Base-by-base conservation (phyloP, 2,797 vertebrate species). In the Vultur gryphus region DNA sequence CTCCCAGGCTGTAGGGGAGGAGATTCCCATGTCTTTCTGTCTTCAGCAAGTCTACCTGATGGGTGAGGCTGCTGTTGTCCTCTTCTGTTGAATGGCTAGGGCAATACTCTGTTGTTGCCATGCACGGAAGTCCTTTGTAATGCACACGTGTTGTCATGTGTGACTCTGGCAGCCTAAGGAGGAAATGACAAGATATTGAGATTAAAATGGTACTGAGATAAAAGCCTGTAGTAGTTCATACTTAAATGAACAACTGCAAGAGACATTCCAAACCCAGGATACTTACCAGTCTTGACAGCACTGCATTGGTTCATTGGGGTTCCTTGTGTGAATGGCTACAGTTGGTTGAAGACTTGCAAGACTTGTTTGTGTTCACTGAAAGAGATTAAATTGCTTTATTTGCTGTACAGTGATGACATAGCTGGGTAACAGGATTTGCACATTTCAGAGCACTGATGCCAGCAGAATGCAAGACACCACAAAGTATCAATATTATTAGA, bases 61-160 rank as follows among this genome's bases (percentile, higher is more conserved):
- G 44, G 35, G 21, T 3, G 6, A 44, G 46, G 66, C 66, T n/a
- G 55, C 69, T 35, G 26, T n/a, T 43, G 16, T 54, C 57, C 39
- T 33, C 26, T 33, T 54, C 26, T 24, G 13, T 11, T 8, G 54
- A 26, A 16, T 6, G 51, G 46, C 57, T 80, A 31, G 44, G 51
- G 23, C 35, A 39, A 25, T 33, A 3, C 57, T n/a, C 14, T n/a
- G 19, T 19, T 54, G n/a, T 41, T 31, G 62, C 71, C 35, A 7
- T 5, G 23, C 46, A 37, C 39, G 48, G 16, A 48, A 52, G 39
- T 23, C 35, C 87, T 61, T 61, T 4, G 2, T 31, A 37, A 26
- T 16, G 64, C n/a, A 19, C 10, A 2, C 0, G 0, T 31, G 29
- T 73, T 41, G 39, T 55, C 44, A 7, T 10, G 9, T 10, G 23